Base-by-base conservation (phyloP, 37 sponge, comb jelly and placozoan species). In the Crambe crambe region DNA sequence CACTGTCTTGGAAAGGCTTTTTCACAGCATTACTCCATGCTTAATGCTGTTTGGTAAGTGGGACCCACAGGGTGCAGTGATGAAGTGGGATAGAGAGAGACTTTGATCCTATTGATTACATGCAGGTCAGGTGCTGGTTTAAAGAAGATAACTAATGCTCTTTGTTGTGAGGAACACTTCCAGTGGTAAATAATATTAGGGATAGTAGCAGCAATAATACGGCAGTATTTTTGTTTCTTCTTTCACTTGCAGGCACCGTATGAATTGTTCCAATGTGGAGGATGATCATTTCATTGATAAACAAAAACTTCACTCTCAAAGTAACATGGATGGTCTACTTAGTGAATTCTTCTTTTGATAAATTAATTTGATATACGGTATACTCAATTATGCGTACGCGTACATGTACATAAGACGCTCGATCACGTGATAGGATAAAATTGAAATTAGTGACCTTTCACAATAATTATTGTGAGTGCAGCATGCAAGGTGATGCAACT, bases 11-110 rank as follows among this genome's bases (percentile, higher is more conserved):
- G 82, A 42, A 82, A 82, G 23, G 82, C 82, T 3, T 82, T 82
- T 65, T 64, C 82, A 0, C 82, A 82, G 54, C 82, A 82, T 61
- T 82, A 82, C 82, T 82, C 82, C 54, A 73, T 82, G 82, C 59
- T 82, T 63, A 63, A 58, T 47, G 82, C 82, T 34, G 39, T 58
- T 29, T 82, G 82, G 82, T 82, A 29, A 73, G 74, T 23, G 39
- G 2, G 17, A 35, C 2, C 68, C 4, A 36, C n/a, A n/a, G n/a
- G n/a, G n/a, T n/a, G n/a, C n/a, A n/a, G n/a, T n/a, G n/a, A n/a
- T n/a, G n/a, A n/a, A n/a, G n/a, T n/a, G n/a, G n/a, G n/a, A n/a
- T n/a, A n/a, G n/a, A n/a, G n/a, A n/a, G n/a, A n/a, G n/a, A n/a
- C n/a, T n/a, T n/a, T n/a, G n/a, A n/a, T n/a, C n/a, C n/a, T n/a